phyloP scores from a whole-genome alignment of 1,140 invertebrate species.

The Nasonia giraulti region DNA sequence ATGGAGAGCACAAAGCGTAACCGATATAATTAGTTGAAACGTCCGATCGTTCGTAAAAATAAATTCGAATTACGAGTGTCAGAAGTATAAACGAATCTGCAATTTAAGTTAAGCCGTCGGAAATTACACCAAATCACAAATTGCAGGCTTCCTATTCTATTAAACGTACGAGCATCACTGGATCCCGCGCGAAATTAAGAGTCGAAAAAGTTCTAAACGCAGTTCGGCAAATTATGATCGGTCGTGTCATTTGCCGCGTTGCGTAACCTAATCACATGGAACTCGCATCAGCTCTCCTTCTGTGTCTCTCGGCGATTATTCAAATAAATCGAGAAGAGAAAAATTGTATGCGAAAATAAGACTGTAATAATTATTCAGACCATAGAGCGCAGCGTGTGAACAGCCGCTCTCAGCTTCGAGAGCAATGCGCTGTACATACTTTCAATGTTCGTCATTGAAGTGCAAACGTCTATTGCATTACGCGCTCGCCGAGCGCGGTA shows the following conservation, averaged over 20 bases:
- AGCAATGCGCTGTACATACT: background rate
- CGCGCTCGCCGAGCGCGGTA: background rate
- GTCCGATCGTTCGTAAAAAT: too few species aligned
- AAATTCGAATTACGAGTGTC: too few species aligned
- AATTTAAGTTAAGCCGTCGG: background rate
- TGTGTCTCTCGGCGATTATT: background rate
- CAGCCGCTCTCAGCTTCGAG: background rate
- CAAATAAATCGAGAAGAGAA: conserved; percentile 5
- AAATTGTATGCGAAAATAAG: background rate
- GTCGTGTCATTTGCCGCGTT: background rate
- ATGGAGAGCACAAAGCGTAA: too few species aligned
- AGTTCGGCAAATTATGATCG: background rate
- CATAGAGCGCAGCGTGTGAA: conserved; percentile 18
- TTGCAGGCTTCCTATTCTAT: background rate
- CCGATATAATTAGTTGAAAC: background rate
- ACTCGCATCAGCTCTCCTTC: background rate
- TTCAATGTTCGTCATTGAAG: conserved; percentile 18
- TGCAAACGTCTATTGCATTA: conserved; percentile 1
- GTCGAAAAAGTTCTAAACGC: background rate
- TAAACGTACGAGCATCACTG: background rate
- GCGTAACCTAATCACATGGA: background rate
- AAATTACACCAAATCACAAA: background rate
- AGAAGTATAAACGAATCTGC: too few species aligned
- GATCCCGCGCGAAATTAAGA: background rate
- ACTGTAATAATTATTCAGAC: background rate